Conservation (phyloP, 2,113 vertebrate genomes). For the Theristicus caerulescens region DNA sequence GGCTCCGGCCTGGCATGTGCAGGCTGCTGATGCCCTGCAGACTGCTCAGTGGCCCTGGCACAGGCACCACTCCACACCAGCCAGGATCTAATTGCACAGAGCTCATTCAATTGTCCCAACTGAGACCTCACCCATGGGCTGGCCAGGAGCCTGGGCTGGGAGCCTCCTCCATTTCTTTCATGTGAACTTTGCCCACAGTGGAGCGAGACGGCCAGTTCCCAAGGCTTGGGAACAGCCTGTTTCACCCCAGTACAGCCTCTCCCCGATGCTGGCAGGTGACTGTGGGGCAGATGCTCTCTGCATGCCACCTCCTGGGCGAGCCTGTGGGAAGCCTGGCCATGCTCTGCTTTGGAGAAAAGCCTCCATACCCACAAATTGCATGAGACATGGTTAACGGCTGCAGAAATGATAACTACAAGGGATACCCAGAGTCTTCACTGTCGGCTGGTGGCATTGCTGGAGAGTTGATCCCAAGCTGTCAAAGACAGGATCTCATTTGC, state of each 20-base stretch:
- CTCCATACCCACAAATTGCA: not conserved
- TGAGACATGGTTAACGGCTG: not conserved
- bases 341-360: not conserved
- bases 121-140: not conserved
- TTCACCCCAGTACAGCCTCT: not conserved
- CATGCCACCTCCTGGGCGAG: not conserved
- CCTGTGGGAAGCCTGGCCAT: not conserved
- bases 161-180: not conserved
- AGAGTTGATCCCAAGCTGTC: not conserved
- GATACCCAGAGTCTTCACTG: not conserved
- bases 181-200: not conserved
- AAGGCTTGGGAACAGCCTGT: not conserved
- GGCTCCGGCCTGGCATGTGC: not conserved
- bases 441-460: not conserved
- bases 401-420: not conserved
- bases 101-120: not conserved
- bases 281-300: not conserved
- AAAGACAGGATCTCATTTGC: not conserved
- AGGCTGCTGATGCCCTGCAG: not conserved
- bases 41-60: not conserved
- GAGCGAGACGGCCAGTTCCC: not conserved
- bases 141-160: rapidly evolving
- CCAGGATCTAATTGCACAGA: not conserved
- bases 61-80: not conserved
- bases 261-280: not conserved